Base-by-base conservation (phyloP, 2,888 invertebrate genomes). In the Lomographa bimaculata region DNA sequence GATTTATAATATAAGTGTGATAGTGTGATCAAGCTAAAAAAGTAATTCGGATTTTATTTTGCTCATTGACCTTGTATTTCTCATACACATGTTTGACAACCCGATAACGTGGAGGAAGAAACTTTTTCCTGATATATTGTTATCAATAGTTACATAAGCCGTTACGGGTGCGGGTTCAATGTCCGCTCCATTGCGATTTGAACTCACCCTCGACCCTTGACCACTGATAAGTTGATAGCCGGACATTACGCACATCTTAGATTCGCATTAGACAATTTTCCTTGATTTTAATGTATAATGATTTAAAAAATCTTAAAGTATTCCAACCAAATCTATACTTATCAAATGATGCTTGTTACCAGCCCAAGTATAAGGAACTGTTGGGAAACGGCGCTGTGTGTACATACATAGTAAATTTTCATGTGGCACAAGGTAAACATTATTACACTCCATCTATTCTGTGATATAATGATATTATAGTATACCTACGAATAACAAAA, bases 181-280 rank as follows among this genome's bases (percentile, higher is more conserved):
- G 77, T 18, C 74, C 72, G 71, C 39, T 40, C 63, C 55, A 60
- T 60, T 57, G 46, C 46, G 64, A 66, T 68, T 64, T 30, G 50
- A 11, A 43, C 48, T 41, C 37, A 50, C 57, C 58, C 55, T 50
- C 42, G 58, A 58, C 61, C 57, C 51, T 46, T 47, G 55, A 54
- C 53, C 51, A 30, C 42, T 25, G 70, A 71, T 70, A 64, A 52
- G n/a, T 43, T 21, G 43, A 42, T 44, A 50, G 54, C 48, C 42
- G 7, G 7, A 38, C 44, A 12, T 23, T 53, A 38, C 44, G 50
- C 51, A 52, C 63, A 66, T 69, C 71, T 73, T 62, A 69, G 71
- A 76, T 73, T 62, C 54, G 46, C 50, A 42, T 49, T 56, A 56
- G 48, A 30, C n/a, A n/a, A n/a, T 7, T 18, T 17, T 17, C 16